These are phyloP conservation scores for Chiloscyllium punctatum DNA, from an alignment of 2,797 vertebrate species.

Conservation along the genomic window DNA sequence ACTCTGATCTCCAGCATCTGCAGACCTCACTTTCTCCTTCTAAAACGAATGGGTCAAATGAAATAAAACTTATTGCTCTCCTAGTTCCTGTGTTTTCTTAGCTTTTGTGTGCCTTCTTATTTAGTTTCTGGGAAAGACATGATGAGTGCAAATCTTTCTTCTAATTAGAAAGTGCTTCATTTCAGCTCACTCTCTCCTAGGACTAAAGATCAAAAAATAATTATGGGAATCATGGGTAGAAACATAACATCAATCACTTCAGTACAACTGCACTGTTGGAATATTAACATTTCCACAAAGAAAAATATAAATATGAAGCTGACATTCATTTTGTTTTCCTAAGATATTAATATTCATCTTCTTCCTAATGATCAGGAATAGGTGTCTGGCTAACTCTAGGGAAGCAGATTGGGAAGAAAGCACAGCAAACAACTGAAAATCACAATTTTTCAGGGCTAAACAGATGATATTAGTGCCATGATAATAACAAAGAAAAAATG, in stretches of 20 bases:
- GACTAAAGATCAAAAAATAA: constrained; percentile 6
- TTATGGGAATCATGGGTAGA: not conserved
- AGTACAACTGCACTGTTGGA: not conserved
- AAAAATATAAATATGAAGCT: not conserved
- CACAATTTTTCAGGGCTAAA: too few species aligned
- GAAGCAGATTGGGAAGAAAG: not conserved
- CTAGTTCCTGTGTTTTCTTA: not conserved
- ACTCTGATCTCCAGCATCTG: too few species aligned
- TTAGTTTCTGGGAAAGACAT: not conserved
- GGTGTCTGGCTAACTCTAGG: not conserved
- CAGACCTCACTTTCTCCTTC: too few species aligned
- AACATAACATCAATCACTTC: not conserved
- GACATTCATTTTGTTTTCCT: not conserved
- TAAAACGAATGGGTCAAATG: not conserved
- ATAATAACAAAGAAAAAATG: not conserved
- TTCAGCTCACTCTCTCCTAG: not conserved
- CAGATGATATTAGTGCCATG: not conserved
- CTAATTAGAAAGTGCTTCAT: not conserved
- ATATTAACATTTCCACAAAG: not conserved
- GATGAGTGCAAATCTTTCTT: not conserved
- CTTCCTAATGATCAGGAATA: not conserved
- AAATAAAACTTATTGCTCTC: not conserved
- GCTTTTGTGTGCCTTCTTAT: not conserved
- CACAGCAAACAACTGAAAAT: not conserved
- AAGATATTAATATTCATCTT: not conserved